A percentile compares a stretch with the other conserved stretches of the same genome.
Conservation (phyloP, 2,113 vertebrate species). For the Garra rufa region DNA sequence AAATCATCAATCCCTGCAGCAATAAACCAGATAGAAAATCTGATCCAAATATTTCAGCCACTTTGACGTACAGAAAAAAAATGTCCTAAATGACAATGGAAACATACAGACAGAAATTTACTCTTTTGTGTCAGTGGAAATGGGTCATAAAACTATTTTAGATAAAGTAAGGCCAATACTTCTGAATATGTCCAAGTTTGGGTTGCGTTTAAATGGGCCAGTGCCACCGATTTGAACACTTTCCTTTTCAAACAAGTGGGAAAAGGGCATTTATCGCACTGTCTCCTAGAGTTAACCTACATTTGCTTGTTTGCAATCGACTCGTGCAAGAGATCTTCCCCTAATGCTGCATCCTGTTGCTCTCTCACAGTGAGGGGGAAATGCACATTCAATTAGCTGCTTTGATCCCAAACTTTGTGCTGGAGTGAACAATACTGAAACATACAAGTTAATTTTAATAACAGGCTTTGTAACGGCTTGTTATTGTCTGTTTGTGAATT, state of each 20-base stretch:
- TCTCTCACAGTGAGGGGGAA: neutral
- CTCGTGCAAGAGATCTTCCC: neutral
- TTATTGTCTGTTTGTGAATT: neutral
- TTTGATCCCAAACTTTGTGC: neutral
- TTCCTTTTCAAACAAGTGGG: conserved; percentile 22
- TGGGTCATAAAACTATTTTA: conserved; percentile 43
- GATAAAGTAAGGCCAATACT: conserved; percentile 17
- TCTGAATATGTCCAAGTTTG: neutral
- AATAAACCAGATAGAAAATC: neutral
- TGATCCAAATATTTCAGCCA: neutral
- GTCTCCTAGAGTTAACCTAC: conserved; percentile 21
- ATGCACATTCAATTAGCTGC: neutral
- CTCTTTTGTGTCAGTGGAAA: conserved; percentile 33
- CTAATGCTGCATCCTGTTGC: neutral
- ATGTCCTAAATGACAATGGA: conserved; percentile 7
- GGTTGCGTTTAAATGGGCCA: conserved; percentile 46
- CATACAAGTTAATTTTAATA: neutral
- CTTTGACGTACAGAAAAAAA: neutral
- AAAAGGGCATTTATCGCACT: neutral
- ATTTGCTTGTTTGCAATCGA: conserved; percentile 7
- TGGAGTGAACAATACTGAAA: neutral
- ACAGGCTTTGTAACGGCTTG: neutral
- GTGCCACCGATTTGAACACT: neutral
- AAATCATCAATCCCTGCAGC: neutral
- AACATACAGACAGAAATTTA: conserved; percentile 5